Evolutionary conservation across 2,888 invertebrate genomes (phyloP).

Genomic region (Oscheius sp.): DNA sequence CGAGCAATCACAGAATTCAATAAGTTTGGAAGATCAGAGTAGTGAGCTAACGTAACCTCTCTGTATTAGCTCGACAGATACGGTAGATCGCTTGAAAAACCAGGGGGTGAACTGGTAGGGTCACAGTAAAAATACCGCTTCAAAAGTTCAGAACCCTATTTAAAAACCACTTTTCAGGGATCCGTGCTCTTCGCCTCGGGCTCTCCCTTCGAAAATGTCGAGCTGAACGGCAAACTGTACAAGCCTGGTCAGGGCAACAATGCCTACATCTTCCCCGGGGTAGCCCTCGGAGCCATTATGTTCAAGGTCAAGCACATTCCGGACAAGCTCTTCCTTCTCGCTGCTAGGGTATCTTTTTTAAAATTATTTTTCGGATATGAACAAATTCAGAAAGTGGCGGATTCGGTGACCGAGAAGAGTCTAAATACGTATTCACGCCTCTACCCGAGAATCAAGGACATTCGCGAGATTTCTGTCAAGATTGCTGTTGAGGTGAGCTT

Average conservation of each 20-base stretch:
- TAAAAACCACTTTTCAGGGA: constrained; percentile 80
- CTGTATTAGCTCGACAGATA: too few relatives aligned
- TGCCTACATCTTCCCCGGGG: constrained; percentile 95
- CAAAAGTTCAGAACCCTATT: too few relatives aligned
- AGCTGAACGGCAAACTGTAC: constrained; percentile 84
- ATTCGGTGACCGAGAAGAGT: constrained; percentile 85
- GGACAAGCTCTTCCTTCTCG: constrained; percentile 91
- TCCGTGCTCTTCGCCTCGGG: constrained; percentile 93
- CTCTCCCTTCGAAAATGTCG: constrained; percentile 91
- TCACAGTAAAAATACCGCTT: too few relatives aligned
- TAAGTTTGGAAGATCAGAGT: too few relatives aligned
- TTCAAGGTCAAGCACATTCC: constrained; percentile 92
- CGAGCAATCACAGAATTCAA: too few relatives aligned
- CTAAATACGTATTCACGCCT: constrained; percentile 84
- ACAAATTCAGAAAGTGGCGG: constrained; percentile 81
- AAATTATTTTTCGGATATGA: not conserved
- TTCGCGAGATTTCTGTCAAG: constrained; percentile 86
- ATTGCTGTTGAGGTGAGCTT: constrained; percentile 76
- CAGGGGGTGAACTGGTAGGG: too few relatives aligned
- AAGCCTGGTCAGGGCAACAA: constrained; percentile 97
- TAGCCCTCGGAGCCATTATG: constrained; percentile 90
- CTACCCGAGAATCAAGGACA: constrained; percentile 88
- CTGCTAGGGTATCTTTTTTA: constrained; percentile 82
- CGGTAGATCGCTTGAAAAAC: too few relatives aligned
- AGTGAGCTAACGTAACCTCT: too few relatives aligned